Conservation (phyloP, 1,140 invertebrate genomes). For the Teleopsis dalmanni region DNA sequence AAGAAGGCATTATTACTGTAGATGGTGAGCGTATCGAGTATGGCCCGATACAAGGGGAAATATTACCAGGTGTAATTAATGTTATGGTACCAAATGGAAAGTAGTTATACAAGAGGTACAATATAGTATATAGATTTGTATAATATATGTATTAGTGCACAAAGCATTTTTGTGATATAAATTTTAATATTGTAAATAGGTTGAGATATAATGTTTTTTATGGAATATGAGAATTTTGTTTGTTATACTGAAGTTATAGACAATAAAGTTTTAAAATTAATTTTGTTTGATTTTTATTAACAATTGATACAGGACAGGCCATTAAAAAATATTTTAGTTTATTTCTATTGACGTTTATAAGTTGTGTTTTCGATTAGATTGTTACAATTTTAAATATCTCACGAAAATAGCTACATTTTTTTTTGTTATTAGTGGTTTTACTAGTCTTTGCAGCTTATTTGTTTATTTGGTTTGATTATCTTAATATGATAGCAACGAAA, state of each 20-base stretch:
- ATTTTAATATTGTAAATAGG: not conserved
- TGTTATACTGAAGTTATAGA: not conserved
- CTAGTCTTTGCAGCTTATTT: too few relatives aligned
- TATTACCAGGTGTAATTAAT: conserved; percentile 71
- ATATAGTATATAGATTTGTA: not conserved
- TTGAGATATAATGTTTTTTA: not conserved
- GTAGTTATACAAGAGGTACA: not conserved
- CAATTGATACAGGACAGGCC: too few relatives aligned
- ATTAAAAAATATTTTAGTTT: too few relatives aligned
- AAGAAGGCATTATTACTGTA: conserved; percentile 72
- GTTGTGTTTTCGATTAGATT: too few relatives aligned
- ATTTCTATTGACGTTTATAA: too few relatives aligned
- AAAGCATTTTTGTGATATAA: not conserved
- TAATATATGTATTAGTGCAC: not conserved
- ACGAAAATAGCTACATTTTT: too few relatives aligned
- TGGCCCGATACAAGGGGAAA: conserved; percentile 78
- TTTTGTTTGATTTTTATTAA: not conserved
- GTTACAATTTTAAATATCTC: too few relatives aligned
- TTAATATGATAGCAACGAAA: too few relatives aligned
- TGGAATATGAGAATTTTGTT: not conserved
- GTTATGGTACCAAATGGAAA: conserved; percentile 53
- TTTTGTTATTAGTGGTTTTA: too few relatives aligned
- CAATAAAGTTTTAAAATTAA: not conserved
- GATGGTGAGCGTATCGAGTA: conserved; percentile 85
- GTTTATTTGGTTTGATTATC: too few relatives aligned